Conservation (phyloP, 1,140 invertebrate species). For the Fopius arisanus region DNA sequence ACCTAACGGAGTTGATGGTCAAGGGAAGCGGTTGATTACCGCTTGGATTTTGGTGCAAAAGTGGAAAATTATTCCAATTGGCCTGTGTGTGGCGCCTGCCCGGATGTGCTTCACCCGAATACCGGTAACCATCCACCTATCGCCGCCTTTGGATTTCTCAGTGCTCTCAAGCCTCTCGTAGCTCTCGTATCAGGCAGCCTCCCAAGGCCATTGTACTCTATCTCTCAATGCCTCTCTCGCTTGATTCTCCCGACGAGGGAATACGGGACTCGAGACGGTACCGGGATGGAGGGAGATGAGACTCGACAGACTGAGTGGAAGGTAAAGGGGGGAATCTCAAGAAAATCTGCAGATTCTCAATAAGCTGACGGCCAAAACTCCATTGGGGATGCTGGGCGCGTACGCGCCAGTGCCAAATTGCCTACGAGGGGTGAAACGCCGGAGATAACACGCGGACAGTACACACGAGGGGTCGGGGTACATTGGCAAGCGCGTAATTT, state of each 20-base stretch:
- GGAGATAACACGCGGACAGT: conserved; percentile 24
- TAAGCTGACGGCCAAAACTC: conserved; percentile 30
- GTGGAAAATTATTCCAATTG: conserved; percentile 19
- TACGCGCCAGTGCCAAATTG: conserved; percentile 30
- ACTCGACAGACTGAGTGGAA: neutral
- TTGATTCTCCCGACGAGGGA: neutral
- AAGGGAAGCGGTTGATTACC: conserved; percentile 6
- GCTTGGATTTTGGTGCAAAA: conserved; percentile 30
- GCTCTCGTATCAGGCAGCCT: neutral
- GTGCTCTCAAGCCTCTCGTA: neutral
- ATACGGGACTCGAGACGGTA: neutral
- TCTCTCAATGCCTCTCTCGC: neutral
- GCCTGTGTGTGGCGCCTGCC: conserved; percentile 5
- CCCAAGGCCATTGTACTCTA: neutral
- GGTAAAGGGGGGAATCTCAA: conserved; percentile 10
- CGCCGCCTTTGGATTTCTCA: neutral
- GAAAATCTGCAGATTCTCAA: conserved; percentile 35
- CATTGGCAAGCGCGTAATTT: conserved; percentile 11
- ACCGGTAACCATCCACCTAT: neutral
- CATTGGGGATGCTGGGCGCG: conserved; percentile 29
- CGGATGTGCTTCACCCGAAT: conserved; percentile 29
- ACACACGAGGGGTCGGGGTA: conserved; percentile 3
- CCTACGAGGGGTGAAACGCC: conserved; percentile 25
- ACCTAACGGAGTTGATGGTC: neutral
- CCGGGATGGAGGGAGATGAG: neutral